Conservation (phyloP, 2,888 invertebrate species). For the Ophioninae sp. region DNA sequence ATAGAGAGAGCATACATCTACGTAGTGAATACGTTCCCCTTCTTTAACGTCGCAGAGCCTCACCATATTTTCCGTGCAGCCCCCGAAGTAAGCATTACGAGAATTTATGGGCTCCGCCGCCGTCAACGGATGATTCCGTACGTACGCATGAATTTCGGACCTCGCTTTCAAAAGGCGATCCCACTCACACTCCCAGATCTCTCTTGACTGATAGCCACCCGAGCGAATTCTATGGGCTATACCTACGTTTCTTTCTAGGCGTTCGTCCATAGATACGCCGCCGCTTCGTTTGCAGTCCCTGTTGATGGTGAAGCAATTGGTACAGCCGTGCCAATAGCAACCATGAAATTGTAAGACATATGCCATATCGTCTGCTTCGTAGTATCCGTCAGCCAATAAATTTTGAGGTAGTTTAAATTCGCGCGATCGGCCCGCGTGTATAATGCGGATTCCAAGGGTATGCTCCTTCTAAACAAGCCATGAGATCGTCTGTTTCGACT, state of each 20-base stretch:
- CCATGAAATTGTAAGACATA: slow-evolving; percentile 49
- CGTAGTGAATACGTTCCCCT: slow-evolving; percentile 54
- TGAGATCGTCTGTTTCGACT: neutral
- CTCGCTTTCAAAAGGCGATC: slow-evolving; percentile 16
- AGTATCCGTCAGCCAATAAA: slow-evolving; percentile 31
- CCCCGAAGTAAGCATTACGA: slow-evolving; percentile 66
- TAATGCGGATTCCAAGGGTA: neutral
- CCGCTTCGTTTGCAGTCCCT: neutral
- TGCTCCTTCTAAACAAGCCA: neutral
- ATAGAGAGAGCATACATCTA: slow-evolving; percentile 67
- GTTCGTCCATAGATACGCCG: neutral
- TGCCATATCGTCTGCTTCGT: neutral
- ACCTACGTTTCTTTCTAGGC: neutral
- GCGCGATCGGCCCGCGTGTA: slow-evolving; percentile 6
- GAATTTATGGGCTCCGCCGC: slow-evolving; percentile 12
- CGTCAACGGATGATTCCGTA: slow-evolving; percentile 8
- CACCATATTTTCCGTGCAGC: no score
- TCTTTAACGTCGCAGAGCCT: slow-evolving; percentile 54
- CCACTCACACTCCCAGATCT: slow-evolving; percentile 56
- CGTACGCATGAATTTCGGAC: neutral
- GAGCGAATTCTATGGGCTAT: slow-evolving; percentile 1
- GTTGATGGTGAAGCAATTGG: neutral
- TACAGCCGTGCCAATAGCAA: slow-evolving; percentile 53
- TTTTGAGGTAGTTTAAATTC: slow-evolving; percentile 2
- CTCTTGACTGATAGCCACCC: slow-evolving; percentile 6